These are phyloP conservation scores for Ptychoptera contaminata DNA, from an alignment of 2,888 invertebrate genomes.

Conservation along the genomic window DNA sequence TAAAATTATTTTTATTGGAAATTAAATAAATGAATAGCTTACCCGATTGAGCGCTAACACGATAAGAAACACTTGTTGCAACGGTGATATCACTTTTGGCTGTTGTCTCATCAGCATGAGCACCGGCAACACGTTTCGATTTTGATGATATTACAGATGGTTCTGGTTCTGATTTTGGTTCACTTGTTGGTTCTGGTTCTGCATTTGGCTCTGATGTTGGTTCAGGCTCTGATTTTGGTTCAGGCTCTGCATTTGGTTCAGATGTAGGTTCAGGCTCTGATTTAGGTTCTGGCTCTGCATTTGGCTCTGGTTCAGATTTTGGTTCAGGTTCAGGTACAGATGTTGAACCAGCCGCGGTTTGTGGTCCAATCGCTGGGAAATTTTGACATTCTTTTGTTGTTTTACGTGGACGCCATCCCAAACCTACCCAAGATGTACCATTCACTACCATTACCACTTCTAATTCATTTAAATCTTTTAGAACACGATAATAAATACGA, in stretches of 20 bases:
- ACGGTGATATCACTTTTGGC: slow-evolving; percentile 48
- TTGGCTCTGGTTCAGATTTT: slow-evolving; percentile 26
- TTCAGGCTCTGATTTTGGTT: slow-evolving; percentile 26
- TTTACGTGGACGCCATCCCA: slow-evolving; percentile 82
- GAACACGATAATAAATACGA: slow-evolving; percentile 69
- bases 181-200: slow-evolving; percentile 26
- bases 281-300: slow-evolving; percentile 28
- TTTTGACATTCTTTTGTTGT: slow-evolving; percentile 63
- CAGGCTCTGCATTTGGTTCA: slow-evolving; percentile 25
- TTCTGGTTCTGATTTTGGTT: slow-evolving; percentile 27
- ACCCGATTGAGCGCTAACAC: slow-evolving; percentile 45
- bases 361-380: slow-evolving; percentile 50
- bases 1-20: background rate
- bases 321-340: slow-evolving; percentile 24
- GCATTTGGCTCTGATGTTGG: slow-evolving; percentile 29
- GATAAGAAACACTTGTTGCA: slow-evolving; percentile 64
- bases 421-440: slow-evolving; percentile 65
- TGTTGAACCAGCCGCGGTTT: slow-evolving; percentile 18
- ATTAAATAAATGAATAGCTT: background rate
- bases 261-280: slow-evolving; percentile 31
- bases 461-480: slow-evolving; percentile 69
- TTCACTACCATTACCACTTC: slow-evolving; percentile 81
- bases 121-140: slow-evolving; percentile 36
- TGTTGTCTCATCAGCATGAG: slow-evolving; percentile 33
- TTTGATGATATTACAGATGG: slow-evolving; percentile 26